Base-by-base conservation (phyloP, 1,140 invertebrate genomes). In the Pseudomyrmex flavicornis region DNA sequence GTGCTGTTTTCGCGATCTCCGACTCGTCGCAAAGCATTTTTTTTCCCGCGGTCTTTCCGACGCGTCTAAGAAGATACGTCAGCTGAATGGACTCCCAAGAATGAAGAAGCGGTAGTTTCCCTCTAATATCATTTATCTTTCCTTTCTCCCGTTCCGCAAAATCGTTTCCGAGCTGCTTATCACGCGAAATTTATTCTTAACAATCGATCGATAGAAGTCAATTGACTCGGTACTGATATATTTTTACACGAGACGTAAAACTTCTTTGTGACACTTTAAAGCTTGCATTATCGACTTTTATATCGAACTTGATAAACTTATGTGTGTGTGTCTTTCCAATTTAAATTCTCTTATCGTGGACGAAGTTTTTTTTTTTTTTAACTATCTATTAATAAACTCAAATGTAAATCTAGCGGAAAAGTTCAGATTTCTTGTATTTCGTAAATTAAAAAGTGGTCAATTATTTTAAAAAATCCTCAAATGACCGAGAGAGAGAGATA, bases 71-170 rank as follows among this genome's bases (percentile, higher is more conserved):
- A 50, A 70, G 70, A 59, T 46, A 59, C 54, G 15, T n/a, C n/a
- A 61, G n/a, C 44, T 72, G 66, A 80, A 50, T 80, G 56, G 7
- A 61, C 5, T 15, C 15, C 59, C 15, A 26, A 70, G 66, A 61
- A 26, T 80, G 76, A 80, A 80, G 48, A 80, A 26, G 35, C 35
- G 35, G 5, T 7, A 35, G 22, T 80, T 61, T 70, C 20, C 2
- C 20, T 59, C 35, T 7, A 35, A 35, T 35, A 9, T 72, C 54
- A 61, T 80, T 59, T 69, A 48, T 79, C 65, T 69, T 26, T 17
- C 13, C 44, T 48, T 48, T 50, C 50, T 17, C 0, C 2, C 20
- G 15, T 8, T 17, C 17, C 2, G 12, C 12, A 72, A 72, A 72
- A 48, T 17, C 35, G 15, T 2, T 72, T 22, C 46, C 44, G 44